Evolutionary conservation across 2,888 invertebrate genomes (phyloP), one percentile per base, ranked within the genome.

Genomic region (Malthinus flaveolus): DNA sequence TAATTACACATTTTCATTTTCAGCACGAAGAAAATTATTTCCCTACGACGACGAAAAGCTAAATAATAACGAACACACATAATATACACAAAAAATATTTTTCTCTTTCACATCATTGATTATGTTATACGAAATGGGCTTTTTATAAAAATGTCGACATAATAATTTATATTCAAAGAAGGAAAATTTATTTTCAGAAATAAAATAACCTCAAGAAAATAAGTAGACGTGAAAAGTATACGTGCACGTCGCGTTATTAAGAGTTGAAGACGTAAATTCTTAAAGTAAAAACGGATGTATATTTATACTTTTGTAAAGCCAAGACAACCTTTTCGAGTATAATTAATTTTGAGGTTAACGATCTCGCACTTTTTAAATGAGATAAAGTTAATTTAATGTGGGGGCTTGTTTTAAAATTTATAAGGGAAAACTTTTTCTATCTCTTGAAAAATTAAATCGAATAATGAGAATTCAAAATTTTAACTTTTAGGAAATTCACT

Each of bases 211-310:
- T 23, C 15, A 42, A 23, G 39, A 42, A 42, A 42, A 42, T 42
- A 42, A 42, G 39, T 35, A 35, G 23, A 13, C 52, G 31, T 56
- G 65, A 59, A 66, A 65, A 64, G 67, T 68, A 63, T 70, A 68
- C 65, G 67, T 64, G 62, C 61, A 62, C 63, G 64, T 70, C 64
- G 65, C 62, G 66, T 68, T 65, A 64, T 65, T 60, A 64, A 64
- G 62, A 61, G 63, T 47, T 61, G 61, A 61, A 48, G 62, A 60
- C 59, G 58, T 37, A 39, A 23, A 55, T 56, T 53, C 61, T 57
- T 51, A 55, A 59, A 65, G 54, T 42, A 57, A 56, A 61, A 61
- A 62, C 68, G 67, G 68, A 67, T 63, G 66, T 62, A 57, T 60
- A 60, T 64, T 56, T 59, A 64, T 66, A 54, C 48, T 53, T 59